These are phyloP conservation scores for Aplysia californica DNA, from an alignment of 1,140 invertebrate genomes.

Conservation along the genomic window DNA sequence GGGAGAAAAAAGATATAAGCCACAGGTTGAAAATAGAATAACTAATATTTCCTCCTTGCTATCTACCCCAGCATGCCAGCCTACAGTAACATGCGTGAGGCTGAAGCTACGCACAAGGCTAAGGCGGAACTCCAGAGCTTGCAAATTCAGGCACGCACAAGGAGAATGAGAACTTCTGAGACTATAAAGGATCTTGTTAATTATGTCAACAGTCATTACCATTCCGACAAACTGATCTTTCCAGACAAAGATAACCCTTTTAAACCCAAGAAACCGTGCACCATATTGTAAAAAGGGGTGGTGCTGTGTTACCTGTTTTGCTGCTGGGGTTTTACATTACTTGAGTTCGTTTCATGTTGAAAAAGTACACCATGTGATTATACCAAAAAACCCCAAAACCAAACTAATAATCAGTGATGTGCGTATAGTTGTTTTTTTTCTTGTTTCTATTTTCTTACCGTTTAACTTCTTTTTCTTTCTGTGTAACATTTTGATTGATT, in stretches of 20 bases:
- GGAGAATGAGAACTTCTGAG: slow-evolving; percentile 29
- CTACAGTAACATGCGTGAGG: slow-evolving; percentile 27
- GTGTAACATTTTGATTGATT: too few relatives aligned
- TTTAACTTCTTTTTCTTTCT: too few relatives aligned
- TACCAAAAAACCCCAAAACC: too few relatives aligned
- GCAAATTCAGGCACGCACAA: slow-evolving; percentile 27
- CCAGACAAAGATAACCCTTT: slow-evolving; percentile 49
- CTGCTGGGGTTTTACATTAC: too few relatives aligned
- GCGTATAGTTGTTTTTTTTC: too few relatives aligned
- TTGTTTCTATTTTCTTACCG: too few relatives aligned
- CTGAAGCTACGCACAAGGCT: slow-evolving; percentile 30
- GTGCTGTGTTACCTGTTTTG: not conserved
- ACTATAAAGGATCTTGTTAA: slow-evolving; percentile 35
- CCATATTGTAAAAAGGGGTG: slow-evolving; percentile 31
- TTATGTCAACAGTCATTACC: slow-evolving; percentile 30
- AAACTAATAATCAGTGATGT: too few relatives aligned
- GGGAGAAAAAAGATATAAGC: too few relatives aligned
- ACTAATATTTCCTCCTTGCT: too few relatives aligned
- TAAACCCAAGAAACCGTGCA: slow-evolving; percentile 39
- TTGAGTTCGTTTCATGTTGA: too few relatives aligned
- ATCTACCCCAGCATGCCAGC: slow-evolving; percentile 32
- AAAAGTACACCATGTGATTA: too few relatives aligned
- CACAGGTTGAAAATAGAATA: too few relatives aligned
- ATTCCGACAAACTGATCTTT: slow-evolving; percentile 36
- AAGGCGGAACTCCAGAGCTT: slow-evolving; percentile 30